Percentiles rank a stretch among this genome's conserved stretches.
These are phyloP conservation scores for Rhagonycha fulva DNA, from an alignment of 2,888 invertebrate genomes.

Conservation along the genomic window DNA sequence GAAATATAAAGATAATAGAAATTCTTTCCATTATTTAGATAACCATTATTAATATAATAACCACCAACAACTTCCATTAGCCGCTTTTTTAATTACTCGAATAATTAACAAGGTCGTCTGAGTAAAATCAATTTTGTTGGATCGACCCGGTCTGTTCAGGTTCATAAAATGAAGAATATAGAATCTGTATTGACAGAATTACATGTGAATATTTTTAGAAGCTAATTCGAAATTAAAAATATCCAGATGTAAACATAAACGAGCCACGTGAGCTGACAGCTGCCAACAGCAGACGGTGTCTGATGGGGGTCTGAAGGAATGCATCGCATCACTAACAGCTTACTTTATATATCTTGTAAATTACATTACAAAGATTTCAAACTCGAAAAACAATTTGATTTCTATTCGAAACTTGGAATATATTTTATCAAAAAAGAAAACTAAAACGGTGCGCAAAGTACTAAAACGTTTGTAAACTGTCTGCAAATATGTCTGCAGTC, in stretches of 20 bases:
- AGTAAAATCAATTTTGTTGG: neutral
- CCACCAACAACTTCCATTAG: neutral
- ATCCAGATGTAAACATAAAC: conserved; percentile 28
- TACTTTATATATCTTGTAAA: neutral
- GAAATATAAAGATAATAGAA: neutral
- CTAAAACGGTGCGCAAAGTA: neutral
- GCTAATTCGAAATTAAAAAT: conserved; percentile 25
- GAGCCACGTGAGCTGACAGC: conserved; percentile 27
- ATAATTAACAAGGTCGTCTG: neutral
- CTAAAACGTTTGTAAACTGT: conserved; percentile 4
- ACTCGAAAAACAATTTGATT: neutral
- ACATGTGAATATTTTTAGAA: conserved; percentile 21
- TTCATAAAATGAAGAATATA: neutral
- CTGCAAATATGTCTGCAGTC: conserved; percentile 22
- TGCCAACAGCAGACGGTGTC: conserved; percentile 28
- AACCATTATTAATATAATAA: neutral
- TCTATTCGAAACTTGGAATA: neutral
- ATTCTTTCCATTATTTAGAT: neutral
- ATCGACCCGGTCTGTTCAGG: neutral
- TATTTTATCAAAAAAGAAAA: neutral
- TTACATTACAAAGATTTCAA: neutral
- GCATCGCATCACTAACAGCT: conserved; percentile 21
- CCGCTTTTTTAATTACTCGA: neutral
- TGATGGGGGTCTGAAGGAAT: conserved; percentile 31
- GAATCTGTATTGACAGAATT: neutral